Evolutionary conservation across 2,888 invertebrate species (phyloP), one percentile per base, ranked within the genome.

Genomic region (Platerodrilus igneus): DNA sequence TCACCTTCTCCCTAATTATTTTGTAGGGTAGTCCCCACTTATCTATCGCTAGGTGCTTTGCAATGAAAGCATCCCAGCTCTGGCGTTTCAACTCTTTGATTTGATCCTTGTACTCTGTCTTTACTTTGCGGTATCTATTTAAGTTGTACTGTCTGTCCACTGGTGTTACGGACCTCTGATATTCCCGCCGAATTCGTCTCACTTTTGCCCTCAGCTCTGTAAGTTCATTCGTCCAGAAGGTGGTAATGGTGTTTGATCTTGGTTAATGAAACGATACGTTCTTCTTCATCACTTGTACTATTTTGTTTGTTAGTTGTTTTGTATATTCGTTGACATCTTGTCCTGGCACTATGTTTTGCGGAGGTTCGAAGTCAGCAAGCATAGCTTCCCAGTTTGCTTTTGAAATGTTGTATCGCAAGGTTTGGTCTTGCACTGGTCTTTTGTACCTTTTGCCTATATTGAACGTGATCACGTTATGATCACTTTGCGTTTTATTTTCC

Each of bases 1-100:
- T 29, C 7, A 37, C 29, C 4, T 33, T 37, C 7, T 37, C 27
- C 9, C 5, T 37, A 2, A 15, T 27, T 1, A 31, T 22, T 14
- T 33, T 33, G 4, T 27, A 26, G 2, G 30, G 41, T 7, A 9
- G 13, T 2, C 30, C 41, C 34, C 35, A 41, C 5, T 15, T n/a
- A 4, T 39, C 34, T 3, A 7, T 7, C 11, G 8, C 8, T 7
- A 29, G 8, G 11, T 29, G 17, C 11, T 11, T n/a, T 7, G 10
- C 7, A 2, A 18, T 19, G n/a, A 29, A 29, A 18, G 2, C 11
- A 2, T 23, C 18, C 33, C n/a, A n/a, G n/a, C n/a, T n/a, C n/a
- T n/a, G n/a, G n/a, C n/a, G n/a, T n/a, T n/a, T n/a, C n/a, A n/a
- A n/a, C n/a, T n/a, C n/a, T n/a, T n/a, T n/a, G n/a, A n/a, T n/a